Evolutionary conservation across 2,113 vertebrate genomes (phyloP), one percentile per base, ranked within the genome.

Genomic region (Chlamydotis undulata): DNA sequence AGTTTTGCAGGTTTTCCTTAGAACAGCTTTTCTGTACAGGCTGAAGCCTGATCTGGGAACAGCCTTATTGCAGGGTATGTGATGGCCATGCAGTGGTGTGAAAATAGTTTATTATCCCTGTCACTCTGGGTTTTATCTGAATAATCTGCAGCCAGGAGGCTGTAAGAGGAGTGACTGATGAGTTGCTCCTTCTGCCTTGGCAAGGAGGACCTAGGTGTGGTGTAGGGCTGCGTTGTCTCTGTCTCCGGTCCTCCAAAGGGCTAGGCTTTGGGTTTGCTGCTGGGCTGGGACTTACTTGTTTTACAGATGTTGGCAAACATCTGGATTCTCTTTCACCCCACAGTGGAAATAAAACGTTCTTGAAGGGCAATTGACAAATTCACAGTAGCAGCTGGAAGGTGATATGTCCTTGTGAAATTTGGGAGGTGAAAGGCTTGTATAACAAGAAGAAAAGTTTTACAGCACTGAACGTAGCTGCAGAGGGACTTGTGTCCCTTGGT

Each of bases 391-490:
- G 3, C 67, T 88, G 85, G 79, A 80, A 37, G 50, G 28, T 43
- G 26, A 4, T 26, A 47, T 10, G 22, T 74, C 64, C 55, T 50
- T 55, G 47, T 50, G 59, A 86, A 61, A 24, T 86, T 7, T 1
- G 3, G 8, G 64, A 37, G 47, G 31, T 33, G 28, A 75, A 75
- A 45, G 43, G 35, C 28, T 68, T 71, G 19, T 35, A 49, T 0
- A 2, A 28, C 0, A 8, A 78, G 49, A 53, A 90, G 63, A 31
- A 29, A 71, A 57, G 41, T 41, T 65, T 5, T 77, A n/a, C 60
- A 77, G 25, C 1, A 0, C 8, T 90, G 53, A 56, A 43, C 1
- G 1, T 56, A 28, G n/a, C 49, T 4, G 2, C 2, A 9, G 55
- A 93, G 25, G 14, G n/a, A 49, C 29, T 92, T 0, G 0, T 24